Evolutionary conservation across 2,797 vertebrate genomes (phyloP), one percentile per base, ranked within the genome.

Genomic region (Crocidura indochinensis): DNA sequence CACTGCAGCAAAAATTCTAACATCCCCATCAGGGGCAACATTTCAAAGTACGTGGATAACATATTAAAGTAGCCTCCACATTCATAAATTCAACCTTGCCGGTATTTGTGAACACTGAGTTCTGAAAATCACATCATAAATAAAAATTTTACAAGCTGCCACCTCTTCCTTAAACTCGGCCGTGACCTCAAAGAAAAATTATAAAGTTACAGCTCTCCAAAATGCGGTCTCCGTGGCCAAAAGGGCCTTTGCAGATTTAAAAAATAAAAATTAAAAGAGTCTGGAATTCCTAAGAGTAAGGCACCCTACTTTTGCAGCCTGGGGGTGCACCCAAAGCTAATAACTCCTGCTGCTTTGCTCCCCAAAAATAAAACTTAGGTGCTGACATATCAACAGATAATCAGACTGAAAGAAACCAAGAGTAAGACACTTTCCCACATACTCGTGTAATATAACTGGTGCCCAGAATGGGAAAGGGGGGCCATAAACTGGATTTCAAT

Each of bases 21-120:
- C 22, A 31, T 83, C 83, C n/a, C 47, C 88, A 89, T 87, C 49
- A 14, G 81, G 8, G 69, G 79, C 82, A 78, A 88, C 14, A 77
- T 94, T 94, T 88, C 83, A 95, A 95, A 81, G 67, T 72, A 47
- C 27, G 17, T 81, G 20, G 94, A 77, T 80, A 92, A 92, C 62
- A 29, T 12, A 93, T 81, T 93, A 93, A 95, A 91, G 94, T 53
- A 95, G 91, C 38, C 84, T 81, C 92, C 14, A 2, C 92, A 94
- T 96, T 94, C 81, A 93, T 94, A 95, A 96, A 95, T 96, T 84
- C 96, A 94, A 88, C 92, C 77, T 90, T 93, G 90, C 93, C 47
- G 44, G 87, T 78, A 95, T 96, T 92, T 95, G 94, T 84, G 91
- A 88, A 87, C 20, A 29, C 0, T 12, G 88, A 96, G 94, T 94